Conservation (phyloP, 2,113 vertebrate species). For the Pampusana beccarii region DNA sequence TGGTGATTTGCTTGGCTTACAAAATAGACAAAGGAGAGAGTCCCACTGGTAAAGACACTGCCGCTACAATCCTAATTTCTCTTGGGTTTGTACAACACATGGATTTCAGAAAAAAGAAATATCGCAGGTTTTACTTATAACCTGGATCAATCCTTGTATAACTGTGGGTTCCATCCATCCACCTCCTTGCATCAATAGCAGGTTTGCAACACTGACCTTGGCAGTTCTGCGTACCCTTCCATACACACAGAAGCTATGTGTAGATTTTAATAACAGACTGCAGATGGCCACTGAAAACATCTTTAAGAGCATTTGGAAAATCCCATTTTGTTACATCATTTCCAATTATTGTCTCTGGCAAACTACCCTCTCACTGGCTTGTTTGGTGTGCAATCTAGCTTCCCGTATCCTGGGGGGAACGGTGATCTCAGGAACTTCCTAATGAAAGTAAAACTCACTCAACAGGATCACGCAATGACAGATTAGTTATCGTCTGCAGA, state of each 20-base stretch:
- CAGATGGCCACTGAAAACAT: neutral
- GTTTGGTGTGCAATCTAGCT: neutral
- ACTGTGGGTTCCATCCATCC: neutral
- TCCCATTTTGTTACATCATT: neutral
- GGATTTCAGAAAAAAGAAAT: neutral
- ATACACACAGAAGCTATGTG: fast-evolving
- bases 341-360: neutral
- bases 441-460: neutral
- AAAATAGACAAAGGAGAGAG: neutral
- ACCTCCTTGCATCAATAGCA: neutral
- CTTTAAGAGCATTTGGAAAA: neutral
- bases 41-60: neutral
- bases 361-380: neutral
- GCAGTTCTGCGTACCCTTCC: neutral
- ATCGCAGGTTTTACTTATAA: neutral
- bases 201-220: neutral
- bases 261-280: neutral
- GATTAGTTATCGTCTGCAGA: neutral
- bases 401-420: neutral
- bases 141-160: neutral
- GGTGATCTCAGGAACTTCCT: neutral
- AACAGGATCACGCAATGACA: neutral
- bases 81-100: neutral
- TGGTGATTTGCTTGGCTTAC: neutral
- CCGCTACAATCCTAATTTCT: neutral